Base-by-base conservation (phyloP, 1,140 invertebrate genomes). In the Hyphantria cunea region DNA sequence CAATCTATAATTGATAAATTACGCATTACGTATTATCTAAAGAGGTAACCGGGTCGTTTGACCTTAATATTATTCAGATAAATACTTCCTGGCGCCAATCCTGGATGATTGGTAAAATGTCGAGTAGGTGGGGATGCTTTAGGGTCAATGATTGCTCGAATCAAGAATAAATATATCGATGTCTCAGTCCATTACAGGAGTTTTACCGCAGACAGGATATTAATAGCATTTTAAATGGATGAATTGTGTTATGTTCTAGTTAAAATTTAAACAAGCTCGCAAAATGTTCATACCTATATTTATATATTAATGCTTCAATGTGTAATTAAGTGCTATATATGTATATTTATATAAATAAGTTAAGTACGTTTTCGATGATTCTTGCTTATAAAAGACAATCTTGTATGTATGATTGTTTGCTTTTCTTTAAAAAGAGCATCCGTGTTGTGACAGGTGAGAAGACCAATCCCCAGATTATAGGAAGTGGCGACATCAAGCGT, bases 1-100 rank as follows among this genome's bases (percentile, higher is more conserved):
- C 52, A 39, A 51, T 66, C 59, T 73, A 49, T 67, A 71, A 78
- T 73, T 65, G 66, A 77, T 71, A 63, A 44, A 31, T 14, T 42
- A 50, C 10, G 48, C 56, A 44, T 42, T 42, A 50, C 17, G 15
- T 15, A 51, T 60, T 60, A 60, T 60, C 47, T 41, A 42, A 60
- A 51, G 47, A 51, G 56, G 48, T 55, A 55, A 64, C 50, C 13
- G 45, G 61, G 55, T 41, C 39, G 37, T 41, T 44, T 47, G 66
- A 31, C 55, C 66, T 68, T 60, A 49, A 55, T 47, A 64, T 64
- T 45, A 51, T 5, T 42, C 41, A 32, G 11, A 17, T 49, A 50
- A 48, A 48, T 11, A 41, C 34, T 55, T 55, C 56, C 56, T 60
- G 56, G 39, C 25, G 56, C 48, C 47, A 37, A 44, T 17, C 60